Evolutionary conservation across 2,113 vertebrate species (phyloP).

Genomic region (Sigmodon hispidus): DNA sequence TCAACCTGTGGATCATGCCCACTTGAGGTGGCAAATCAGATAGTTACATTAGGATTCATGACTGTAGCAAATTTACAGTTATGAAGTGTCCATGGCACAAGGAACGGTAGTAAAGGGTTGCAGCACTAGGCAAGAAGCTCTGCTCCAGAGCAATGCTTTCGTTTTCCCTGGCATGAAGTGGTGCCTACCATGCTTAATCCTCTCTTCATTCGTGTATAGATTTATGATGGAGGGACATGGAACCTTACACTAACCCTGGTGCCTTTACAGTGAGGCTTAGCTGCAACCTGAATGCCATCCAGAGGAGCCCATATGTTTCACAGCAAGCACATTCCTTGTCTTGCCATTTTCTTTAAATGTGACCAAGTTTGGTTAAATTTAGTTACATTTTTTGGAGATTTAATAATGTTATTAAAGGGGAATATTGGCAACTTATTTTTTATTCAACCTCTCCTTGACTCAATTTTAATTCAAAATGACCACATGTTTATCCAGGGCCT

Average conservation of each 20-base stretch:
- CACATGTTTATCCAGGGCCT: slow-evolving; percentile 36
- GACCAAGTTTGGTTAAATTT: slow-evolving; percentile 38
- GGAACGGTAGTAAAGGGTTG: background rate
- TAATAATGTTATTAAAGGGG: slow-evolving; percentile 46
- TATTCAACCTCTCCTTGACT: slow-evolving; percentile 53
- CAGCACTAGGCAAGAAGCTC: background rate
- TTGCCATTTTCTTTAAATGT: slow-evolving; percentile 11
- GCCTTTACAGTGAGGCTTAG: background rate
- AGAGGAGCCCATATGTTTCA: background rate
- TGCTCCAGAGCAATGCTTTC: background rate
- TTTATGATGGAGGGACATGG: background rate
- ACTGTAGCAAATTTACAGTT: background rate
- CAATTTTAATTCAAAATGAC: slow-evolving; percentile 62
- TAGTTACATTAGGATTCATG: background rate
- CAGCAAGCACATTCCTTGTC: background rate
- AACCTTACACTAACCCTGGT: background rate
- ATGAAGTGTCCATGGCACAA: background rate
- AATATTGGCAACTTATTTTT: slow-evolving; percentile 28
- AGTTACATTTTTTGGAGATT: slow-evolving; percentile 53
- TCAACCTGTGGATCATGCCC: background rate
- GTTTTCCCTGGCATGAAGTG: slow-evolving; percentile 20
- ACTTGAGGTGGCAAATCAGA: background rate
- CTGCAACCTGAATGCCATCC: background rate
- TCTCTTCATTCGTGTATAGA: background rate
- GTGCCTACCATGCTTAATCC: background rate